A percentile compares a stretch with the other conserved stretches of the same genome.
Evolutionary conservation across 2,797 vertebrate species (phyloP).

Genomic region (Chromis chromis): DNA sequence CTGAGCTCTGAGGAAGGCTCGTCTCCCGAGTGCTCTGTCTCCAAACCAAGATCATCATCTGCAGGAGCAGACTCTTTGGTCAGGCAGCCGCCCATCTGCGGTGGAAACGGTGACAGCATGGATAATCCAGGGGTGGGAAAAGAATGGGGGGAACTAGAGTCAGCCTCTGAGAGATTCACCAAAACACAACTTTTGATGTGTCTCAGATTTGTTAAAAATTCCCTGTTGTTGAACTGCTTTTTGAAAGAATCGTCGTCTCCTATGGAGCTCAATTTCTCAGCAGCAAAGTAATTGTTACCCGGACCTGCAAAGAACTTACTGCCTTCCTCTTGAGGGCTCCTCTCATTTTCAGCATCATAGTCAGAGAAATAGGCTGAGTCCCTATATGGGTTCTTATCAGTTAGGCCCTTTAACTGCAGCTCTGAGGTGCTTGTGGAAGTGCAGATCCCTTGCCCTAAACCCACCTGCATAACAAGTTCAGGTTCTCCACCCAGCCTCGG

Average conservation of each 20-base stretch:
- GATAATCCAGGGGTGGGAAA: conserved; percentile 76
- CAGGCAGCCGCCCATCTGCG: conserved; percentile 86
- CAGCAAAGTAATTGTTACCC: conserved; percentile 37
- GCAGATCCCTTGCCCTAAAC: conserved; percentile 73
- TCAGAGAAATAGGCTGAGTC: conserved; percentile 98
- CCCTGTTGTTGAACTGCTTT: conserved; percentile 49
- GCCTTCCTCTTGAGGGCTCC: conserved; percentile 80
- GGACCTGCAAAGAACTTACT: conserved; percentile 75
- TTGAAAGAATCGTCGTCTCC: conserved; percentile 44
- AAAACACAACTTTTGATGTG: conserved; percentile 57
- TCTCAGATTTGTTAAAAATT: conserved; percentile 61
- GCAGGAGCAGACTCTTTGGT: conserved; percentile 85
- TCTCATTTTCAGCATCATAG: conserved; percentile 90
- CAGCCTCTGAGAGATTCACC: conserved; percentile 57
- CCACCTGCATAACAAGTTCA: conserved; percentile 80
- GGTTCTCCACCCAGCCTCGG: conserved; percentile 77
- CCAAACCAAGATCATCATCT: conserved; percentile 83
- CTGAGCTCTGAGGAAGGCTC: conserved; percentile 80
- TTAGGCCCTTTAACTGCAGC: conserved; percentile 79
- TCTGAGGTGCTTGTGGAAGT: conserved; percentile 75
- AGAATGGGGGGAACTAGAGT: conserved; percentile 40
- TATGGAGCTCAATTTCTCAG: conserved; percentile 49
- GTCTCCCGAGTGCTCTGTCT: conserved; percentile 82
- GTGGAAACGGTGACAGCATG: conserved; percentile 84
- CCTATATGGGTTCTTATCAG: conserved; percentile 89